phyloP scores from a whole-genome alignment of 2,888 invertebrate genomes.

The Resseliella maxima region DNA sequence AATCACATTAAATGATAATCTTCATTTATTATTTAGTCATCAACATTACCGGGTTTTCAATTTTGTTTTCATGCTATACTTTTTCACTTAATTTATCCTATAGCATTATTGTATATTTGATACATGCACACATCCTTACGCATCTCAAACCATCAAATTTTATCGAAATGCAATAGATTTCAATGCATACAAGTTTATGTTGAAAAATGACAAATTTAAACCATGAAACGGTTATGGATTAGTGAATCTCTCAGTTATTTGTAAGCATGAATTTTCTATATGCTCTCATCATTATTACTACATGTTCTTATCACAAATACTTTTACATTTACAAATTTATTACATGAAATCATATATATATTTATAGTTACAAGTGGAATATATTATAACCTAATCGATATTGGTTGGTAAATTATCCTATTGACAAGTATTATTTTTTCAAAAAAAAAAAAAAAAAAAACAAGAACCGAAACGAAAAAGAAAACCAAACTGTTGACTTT shows the following conservation, averaged over 20 bases:
- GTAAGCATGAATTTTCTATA: not conserved
- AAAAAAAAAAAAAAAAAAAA: too few relatives aligned
- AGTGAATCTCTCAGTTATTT: not conserved
- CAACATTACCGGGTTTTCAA: constrained; percentile 16
- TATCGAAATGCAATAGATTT: too few relatives aligned
- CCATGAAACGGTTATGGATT: not conserved
- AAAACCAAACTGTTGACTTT: too few relatives aligned
- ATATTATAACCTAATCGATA: too few relatives aligned
- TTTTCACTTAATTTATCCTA: not conserved
- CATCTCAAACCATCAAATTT: not conserved
- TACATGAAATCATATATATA: too few relatives aligned
- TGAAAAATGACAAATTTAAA: not conserved
- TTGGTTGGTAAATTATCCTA: too few relatives aligned
- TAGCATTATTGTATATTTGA: not conserved
- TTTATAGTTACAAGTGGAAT: too few relatives aligned
- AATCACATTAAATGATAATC: constrained; percentile 55
- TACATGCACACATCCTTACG: not conserved
- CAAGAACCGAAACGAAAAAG: too few relatives aligned
- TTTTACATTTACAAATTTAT: too few relatives aligned
- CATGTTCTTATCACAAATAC: too few relatives aligned
- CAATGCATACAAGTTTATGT: not conserved
- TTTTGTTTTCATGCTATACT: constrained; percentile 26
- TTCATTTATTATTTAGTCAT: constrained; percentile 53
- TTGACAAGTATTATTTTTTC: not conserved
- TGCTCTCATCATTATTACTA: too few relatives aligned